Base-by-base conservation (phyloP, 2,113 vertebrate species). In the Atlantisia rogersi region DNA sequence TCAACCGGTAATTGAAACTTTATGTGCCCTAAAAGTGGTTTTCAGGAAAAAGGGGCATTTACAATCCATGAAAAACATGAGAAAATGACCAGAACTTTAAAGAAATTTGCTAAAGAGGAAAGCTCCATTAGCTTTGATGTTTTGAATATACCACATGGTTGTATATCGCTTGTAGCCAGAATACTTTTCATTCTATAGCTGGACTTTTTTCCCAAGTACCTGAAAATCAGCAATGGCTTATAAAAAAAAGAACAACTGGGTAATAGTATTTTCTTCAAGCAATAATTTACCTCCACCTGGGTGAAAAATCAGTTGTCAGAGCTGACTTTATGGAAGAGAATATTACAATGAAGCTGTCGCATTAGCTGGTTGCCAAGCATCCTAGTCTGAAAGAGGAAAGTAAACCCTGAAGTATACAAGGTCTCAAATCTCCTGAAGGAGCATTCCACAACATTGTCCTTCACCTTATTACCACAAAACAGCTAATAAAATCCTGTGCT, bases 251-350 rank as follows among this genome's bases (percentile, higher is more conserved):
- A 98, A 79, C 97, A 98, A 32, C 96, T 91, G 90, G 97, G 13
- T 15, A n/a, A 19, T 11, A 97, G 86, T 97, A 96, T 35, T 97
- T 98, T 97, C 97, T 95, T 98, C 98, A 82, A 98, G 98, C 70
- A 97, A 40, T 29, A 97, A 94, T 83, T 97, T 96, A 15, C 98
- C 95, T 88, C 97, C 94, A 50, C 95, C 92, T 82, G 53, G 29
- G 92, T 98, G 93, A 99, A 99, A 97, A 96, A 98, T 93, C 97
- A 93, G 4, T 98, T 98, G 95, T 98, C 97, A 97, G 97, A 98
- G 60, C 98, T 96, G 44, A 97, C 98, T 95, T 98, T 98, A 42
- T 98, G 97, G 81, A 98, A 98, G 11, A 98, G 98, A 95, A 98
- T 86, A 88, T 98, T 97, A 80, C 98, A 98, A 76, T 97, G 97